phyloP scores from a whole-genome alignment of 2,113 vertebrate genomes.

The Xyrauchen texanus region DNA sequence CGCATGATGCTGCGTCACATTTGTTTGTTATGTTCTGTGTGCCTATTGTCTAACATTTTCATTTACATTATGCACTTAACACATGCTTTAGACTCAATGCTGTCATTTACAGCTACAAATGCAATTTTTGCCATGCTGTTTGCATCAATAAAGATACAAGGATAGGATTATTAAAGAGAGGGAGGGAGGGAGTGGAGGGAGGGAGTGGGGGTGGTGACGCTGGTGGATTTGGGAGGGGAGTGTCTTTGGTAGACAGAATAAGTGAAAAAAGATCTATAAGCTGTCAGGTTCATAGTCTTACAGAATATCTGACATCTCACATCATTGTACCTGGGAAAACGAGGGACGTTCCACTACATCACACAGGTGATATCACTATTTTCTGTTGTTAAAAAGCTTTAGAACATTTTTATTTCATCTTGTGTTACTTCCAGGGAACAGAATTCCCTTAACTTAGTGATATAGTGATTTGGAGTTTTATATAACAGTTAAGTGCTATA shows the following conservation, averaged over 20 bases:
- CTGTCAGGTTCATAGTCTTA: conserved; percentile 13
- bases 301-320: conserved; percentile 13
- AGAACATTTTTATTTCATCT: background rate
- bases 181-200: conserved; percentile 18
- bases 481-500: background rate
- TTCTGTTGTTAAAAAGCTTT: background rate
- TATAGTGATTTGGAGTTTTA: background rate
- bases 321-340: conserved; percentile 14
- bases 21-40: background rate
- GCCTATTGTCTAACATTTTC: too few relatives aligned
- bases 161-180: conserved; percentile 1
- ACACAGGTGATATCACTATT: conserved; percentile 34
- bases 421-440: background rate
- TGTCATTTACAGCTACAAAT: background rate
- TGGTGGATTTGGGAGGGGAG: conserved; percentile 29
- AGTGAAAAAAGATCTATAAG: conserved; percentile 15
- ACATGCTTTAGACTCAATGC: too few relatives aligned
- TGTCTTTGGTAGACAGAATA: conserved; percentile 39
- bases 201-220: conserved; percentile 17
- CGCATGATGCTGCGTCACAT: background rate
- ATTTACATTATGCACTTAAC: too few relatives aligned
- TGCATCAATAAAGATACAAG: background rate
- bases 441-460: background rate
- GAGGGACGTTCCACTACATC: conserved; percentile 9
- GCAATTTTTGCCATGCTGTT: too few relatives aligned